Evolutionary conservation across 2,888 invertebrate genomes (phyloP).

Genomic region (Protophormia terraenovae): DNA sequence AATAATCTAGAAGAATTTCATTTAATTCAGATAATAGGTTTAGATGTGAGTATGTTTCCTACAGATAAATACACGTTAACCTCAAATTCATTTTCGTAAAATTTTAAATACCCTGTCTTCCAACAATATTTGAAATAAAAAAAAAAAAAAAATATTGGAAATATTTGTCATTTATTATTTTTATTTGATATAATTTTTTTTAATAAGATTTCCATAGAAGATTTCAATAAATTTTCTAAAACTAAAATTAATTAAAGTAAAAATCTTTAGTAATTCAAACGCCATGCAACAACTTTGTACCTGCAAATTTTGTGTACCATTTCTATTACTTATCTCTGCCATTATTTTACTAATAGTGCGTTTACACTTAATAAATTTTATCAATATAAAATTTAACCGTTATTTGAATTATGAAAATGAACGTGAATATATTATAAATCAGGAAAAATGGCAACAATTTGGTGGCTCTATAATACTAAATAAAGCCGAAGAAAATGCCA

Average conservation of each 20-base stretch:
- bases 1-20: no score
- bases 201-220: no score
- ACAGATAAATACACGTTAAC: no score
- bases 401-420: neutral
- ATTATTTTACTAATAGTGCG: neutral
- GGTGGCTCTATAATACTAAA: constrained; percentile 76
- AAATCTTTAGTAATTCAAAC: neutral
- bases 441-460: neutral
- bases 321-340: neutral
- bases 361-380: neutral
- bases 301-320: constrained; percentile 67
- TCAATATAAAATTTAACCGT: neutral
- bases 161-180: no score
- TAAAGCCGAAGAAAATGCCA: constrained; percentile 82
- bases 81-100: no score
- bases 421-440: neutral
- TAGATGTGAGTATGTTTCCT: no score
- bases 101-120: no score
- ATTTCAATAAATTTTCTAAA: no score
- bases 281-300: neutral
- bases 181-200: no score
- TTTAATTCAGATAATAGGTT: no score
- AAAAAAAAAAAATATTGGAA: no score
- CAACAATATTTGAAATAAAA: no score
- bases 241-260: neutral